Base-by-base conservation (phyloP, 2,113 vertebrate species). In the Peromyscus leucopus region DNA sequence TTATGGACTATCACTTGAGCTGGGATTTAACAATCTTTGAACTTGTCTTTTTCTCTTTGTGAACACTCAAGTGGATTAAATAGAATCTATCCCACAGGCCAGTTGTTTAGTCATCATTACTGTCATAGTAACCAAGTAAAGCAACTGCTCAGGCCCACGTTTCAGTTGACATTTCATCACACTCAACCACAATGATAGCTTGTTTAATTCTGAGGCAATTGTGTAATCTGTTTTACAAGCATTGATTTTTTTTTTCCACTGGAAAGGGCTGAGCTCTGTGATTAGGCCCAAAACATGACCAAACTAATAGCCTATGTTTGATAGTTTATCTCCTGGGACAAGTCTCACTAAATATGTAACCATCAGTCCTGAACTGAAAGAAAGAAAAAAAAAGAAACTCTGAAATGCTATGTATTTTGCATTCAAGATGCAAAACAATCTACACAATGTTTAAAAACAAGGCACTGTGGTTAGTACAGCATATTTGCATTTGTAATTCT, bases 21-120 rank as follows among this genome's bases (percentile, higher is more conserved):
- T 90, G 46, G n/a, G 75, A 88, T 84, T 93, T 93, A 87, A 94
- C 46, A 97, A 75, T 80, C 61, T 48, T 69, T 71, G 12, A 93
- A 48, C 89, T 88, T 94, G 78, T 94, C 86, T 95, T 97, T 78
- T 95, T 97, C 59, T 95, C n/a, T 96, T 97, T 95, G 65, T 97
- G 76, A 96, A 22, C 39, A 65, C 21, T 80, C 19, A 79, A 39
- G 31, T 76, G 92, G 94, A 91, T 46, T 82, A 51, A 71, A 67
- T 94, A 93, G 33, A 91, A 80, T 95, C 78, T 95, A 63, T 75
- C 59, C 39, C 76, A 59, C 19, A 93, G 28, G 24, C 33, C 33
- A 46, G 46, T 36, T 55, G 91, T 94, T 85, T 74, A 80, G n/a
- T 86, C 67, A 95, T 91, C 89, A 94, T 95, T 85, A 95, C 28